Conservation (phyloP, 2,113 vertebrate genomes). For the Calidris pugnax region DNA sequence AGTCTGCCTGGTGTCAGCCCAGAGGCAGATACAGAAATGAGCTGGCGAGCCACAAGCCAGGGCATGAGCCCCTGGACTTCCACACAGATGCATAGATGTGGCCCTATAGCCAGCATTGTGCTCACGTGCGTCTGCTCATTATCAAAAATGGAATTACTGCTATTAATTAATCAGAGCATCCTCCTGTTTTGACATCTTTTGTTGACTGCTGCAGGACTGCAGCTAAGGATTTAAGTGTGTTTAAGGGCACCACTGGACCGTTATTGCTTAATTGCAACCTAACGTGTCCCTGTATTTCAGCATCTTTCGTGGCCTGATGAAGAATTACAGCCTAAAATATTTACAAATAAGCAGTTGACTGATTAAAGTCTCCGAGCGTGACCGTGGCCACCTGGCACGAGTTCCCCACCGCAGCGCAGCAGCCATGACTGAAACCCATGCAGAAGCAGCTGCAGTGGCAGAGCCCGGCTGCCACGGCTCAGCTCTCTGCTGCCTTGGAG, state of each 20-base stretch:
- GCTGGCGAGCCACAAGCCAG: rapidly evolving
- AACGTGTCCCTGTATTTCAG: not conserved
- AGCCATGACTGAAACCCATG: rapidly evolving
- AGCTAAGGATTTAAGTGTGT: rapidly evolving
- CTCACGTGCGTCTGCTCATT: not conserved
- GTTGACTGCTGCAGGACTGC: rapidly evolving
- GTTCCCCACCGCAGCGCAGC: rapidly evolving
- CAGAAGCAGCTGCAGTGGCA: not conserved
- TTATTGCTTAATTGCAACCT: no score
- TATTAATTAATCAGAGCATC: not conserved
- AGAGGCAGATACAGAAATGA: not conserved
- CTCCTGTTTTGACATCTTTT: not conserved
- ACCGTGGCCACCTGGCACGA: rapidly evolving
- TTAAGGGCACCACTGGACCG: not conserved
- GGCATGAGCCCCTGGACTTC: not conserved
- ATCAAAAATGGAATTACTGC: not conserved
- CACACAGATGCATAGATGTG: rapidly evolving
- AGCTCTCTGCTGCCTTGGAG: rapidly evolving
- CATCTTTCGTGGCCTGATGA: not conserved
- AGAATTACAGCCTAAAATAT: not conserved
- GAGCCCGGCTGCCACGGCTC: not conserved
- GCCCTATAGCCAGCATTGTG: not conserved
- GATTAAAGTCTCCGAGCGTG: not conserved
- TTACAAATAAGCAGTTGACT: not conserved
- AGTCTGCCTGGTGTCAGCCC: not conserved